Evolutionary conservation across 53 echinoderm and acorn worm genomes (phyloP), one percentile per base, ranked within the genome.

Genomic region (Zoroaster sp.): DNA sequence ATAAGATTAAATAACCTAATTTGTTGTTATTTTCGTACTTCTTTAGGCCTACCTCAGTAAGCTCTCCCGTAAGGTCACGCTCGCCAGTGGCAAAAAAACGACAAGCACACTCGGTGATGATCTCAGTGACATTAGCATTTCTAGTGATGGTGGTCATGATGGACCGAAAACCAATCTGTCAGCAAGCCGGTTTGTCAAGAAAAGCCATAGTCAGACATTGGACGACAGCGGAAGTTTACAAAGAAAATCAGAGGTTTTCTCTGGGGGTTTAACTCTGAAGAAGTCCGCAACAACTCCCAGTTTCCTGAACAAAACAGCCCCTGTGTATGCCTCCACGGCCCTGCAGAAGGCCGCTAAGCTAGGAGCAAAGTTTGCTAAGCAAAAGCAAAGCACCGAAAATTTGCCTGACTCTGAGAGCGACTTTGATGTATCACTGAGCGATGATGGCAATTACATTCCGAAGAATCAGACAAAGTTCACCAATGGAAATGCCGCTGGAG

Each of bases 191-290:
- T 91, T 91, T 25, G 77, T 91, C 34, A 91, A 91, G 87, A 91
- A 87, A 69, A 87, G 87, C 79, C 91, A 71, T 1, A 91, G 91
- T 28, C 91, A 91, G 72, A 91, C 91, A 9, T 23, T 91, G 36
- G 67, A 14, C 21, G 72, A 67, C 23, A 66, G 85, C n/a, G 52
- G 69, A 6, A 71, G 35, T 18, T 6, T 47, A 20, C 70, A 71
- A 0, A 32, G 71, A 36, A 85, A 70, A 39, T 3, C 30, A 0
- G 85, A 85, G 38, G 69, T 47, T 15, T 13, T 4, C 25, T 33
- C 85, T 32, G 49, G 70, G 20, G 71, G 49, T 6, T 13, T 37
- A 31, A 12, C 70, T 34, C 33, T 87, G 21, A 78, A 71, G 42
- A 87, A 88, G 49, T 87, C 92, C 5, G 73, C 86, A 5, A 86